Percentiles rank a stretch among this genome's conserved stretches.
phyloP scores from a whole-genome alignment of 1,140 invertebrate genomes.

The Vanessa atalanta region DNA sequence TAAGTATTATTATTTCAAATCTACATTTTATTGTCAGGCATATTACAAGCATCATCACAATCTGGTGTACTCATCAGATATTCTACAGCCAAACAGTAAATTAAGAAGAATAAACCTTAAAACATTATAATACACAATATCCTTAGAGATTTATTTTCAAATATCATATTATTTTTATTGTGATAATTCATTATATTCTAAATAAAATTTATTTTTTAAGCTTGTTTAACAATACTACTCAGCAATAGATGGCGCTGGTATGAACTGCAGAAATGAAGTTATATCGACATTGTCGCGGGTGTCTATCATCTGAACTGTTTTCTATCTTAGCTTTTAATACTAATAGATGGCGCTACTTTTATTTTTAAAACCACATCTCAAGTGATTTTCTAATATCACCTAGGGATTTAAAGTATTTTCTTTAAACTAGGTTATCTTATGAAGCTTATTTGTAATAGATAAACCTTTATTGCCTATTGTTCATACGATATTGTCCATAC shows the following conservation, averaged over 20 bases:
- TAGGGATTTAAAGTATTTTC: background rate
- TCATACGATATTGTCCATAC: constrained; percentile 54
- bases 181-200: background rate
- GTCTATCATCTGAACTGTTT: background rate
- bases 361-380: background rate
- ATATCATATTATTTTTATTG: too few relatives aligned
- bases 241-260: constrained; percentile 52
- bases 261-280: too few relatives aligned
- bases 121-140: too few relatives aligned
- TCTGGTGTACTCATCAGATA: too few relatives aligned
- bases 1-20: too few relatives aligned
- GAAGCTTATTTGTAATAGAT: background rate
- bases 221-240: constrained; percentile 45
- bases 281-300: background rate
- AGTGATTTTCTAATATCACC: too few relatives aligned
- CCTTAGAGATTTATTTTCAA: too few relatives aligned
- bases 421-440: background rate
- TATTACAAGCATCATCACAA: too few relatives aligned
- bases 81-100: too few relatives aligned
- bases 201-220: background rate
- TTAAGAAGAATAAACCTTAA: too few relatives aligned
- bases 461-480: constrained; percentile 47
- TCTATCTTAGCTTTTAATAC: background rate
- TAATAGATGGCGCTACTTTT: constrained; percentile 22
- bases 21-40: too few relatives aligned